Evolutionary conservation across 2,888 invertebrate genomes (phyloP), one percentile per base, ranked within the genome.

Genomic region (Poecilus cupreus): DNA sequence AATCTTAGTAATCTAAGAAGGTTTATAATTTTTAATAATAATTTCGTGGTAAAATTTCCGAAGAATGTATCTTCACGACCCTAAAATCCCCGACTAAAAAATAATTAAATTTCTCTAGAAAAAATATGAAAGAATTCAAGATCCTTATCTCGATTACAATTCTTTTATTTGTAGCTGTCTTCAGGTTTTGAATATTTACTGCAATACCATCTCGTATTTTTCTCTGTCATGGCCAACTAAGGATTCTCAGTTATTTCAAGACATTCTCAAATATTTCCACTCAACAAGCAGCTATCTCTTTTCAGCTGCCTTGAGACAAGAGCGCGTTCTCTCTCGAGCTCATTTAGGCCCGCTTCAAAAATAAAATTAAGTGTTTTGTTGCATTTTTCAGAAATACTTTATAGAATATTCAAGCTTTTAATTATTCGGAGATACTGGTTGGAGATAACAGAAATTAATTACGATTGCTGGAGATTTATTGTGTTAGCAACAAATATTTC

Each of bases 161-260:
- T 72, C 26, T 46, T 43, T 72, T 72, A 39, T 70, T 72, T 72
- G 11, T 18, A 57, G 8, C 51, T 64, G 32, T 51, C 79, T 49
- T 20, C 54, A 60, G 16, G 22, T 22, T 26, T 3, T 77, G 82
- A 72, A 82, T 70, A 82, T 82, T 82, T 82, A 82, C 79, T 82
- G 74, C 82, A 57, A 72, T 57, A 54, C 32, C 72, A 11, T 26
- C 70, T 64, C 57, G 78, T 79, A 78, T 82, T 74, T 81, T 77
- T 60, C 60, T 64, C 64, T 81, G 81, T 77, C 81, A 68, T 43
- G 60, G 64, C 22, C 43, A 57, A 43, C 77, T 60, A 60, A 79
- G 46, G 70, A 82, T 82, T 82, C 82, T 26, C 18, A 74, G 82
- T 82, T 82, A 82, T 82, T 82, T 82, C 49, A 39, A 78, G 74